Percentiles rank a stretch among this genome's conserved stretches.
Conservation (phyloP, 92 coral and sea anemone genomes). For the Bergia puertoricense region DNA sequence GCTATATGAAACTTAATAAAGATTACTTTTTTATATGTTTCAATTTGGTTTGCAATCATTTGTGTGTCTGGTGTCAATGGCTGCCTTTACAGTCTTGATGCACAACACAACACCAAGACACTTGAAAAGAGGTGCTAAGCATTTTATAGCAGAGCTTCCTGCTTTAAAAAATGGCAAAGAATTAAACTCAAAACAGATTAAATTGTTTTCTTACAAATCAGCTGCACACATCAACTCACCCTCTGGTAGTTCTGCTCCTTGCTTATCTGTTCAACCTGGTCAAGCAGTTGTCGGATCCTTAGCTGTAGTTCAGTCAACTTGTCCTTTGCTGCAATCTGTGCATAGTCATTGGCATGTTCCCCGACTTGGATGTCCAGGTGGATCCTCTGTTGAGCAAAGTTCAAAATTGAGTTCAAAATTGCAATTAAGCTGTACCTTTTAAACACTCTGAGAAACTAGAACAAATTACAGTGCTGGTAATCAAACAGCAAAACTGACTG, state of each 20-base stretch:
- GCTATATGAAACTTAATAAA: no score
- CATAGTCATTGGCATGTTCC: constrained; percentile 97
- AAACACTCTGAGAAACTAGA: no score
- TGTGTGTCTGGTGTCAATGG: not conserved
- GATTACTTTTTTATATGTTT: no score
- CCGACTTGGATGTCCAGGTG: constrained; percentile 98
- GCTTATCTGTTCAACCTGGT: constrained; percentile 98
- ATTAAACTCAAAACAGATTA: no score
- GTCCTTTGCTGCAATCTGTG: constrained; percentile 98
- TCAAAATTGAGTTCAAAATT: not conserved
- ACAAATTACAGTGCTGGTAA: not conserved
- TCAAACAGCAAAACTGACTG: no score
- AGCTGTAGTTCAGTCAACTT: constrained; percentile 97
- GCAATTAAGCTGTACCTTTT: not conserved
- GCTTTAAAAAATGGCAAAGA: no score
- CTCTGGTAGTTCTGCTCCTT: constrained; percentile 98
- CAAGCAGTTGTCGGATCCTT: constrained; percentile 89
- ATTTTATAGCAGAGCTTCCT: no score
- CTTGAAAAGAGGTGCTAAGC: no score
- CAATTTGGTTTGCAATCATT: no score
- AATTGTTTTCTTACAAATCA: not conserved
- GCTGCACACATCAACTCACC: constrained; percentile 54
- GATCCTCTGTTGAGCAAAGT: constrained; percentile 71
- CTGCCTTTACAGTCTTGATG: not conserved
- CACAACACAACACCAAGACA: no score